Conservation (phyloP, 2,888 invertebrate species). For the Tinea semifulvella region DNA sequence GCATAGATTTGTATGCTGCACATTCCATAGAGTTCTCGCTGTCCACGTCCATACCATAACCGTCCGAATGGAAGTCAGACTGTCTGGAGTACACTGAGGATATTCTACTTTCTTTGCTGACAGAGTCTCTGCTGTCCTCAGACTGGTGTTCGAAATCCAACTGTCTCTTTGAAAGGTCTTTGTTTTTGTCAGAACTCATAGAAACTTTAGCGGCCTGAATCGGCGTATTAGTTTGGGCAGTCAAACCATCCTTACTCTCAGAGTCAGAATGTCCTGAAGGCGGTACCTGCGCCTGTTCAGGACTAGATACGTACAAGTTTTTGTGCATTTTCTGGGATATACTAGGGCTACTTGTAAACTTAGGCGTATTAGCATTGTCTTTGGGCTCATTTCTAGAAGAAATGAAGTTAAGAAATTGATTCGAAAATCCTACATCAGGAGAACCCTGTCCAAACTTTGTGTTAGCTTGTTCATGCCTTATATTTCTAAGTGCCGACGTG, state of each 20-base stretch:
- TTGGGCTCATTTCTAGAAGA: slow-evolving; percentile 62
- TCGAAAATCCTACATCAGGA: slow-evolving; percentile 57
- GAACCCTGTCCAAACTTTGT: slow-evolving; percentile 46
- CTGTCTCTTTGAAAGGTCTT: slow-evolving; percentile 58
- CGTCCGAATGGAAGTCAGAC: slow-evolving; percentile 55
- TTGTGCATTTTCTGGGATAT: slow-evolving; percentile 63
- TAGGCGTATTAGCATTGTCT: slow-evolving; percentile 62
- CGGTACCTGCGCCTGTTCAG: slow-evolving; percentile 60
- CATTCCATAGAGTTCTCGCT: slow-evolving; percentile 65
- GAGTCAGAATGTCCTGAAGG: slow-evolving; percentile 59
- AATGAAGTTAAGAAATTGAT: slow-evolving; percentile 58
- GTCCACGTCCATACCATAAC: slow-evolving; percentile 61
- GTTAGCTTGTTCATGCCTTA: slow-evolving; percentile 55
- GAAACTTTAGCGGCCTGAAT: slow-evolving; percentile 55
- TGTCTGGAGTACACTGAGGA: slow-evolving; percentile 53
- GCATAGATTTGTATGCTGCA: slow-evolving; percentile 53
- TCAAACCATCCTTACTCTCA: slow-evolving; percentile 59
- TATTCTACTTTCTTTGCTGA: slow-evolving; percentile 56
- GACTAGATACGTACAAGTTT: slow-evolving; percentile 60
- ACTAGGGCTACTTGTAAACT: slow-evolving; percentile 58
- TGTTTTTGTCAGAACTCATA: slow-evolving; percentile 45
- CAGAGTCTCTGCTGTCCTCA: slow-evolving; percentile 60
- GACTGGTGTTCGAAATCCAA: slow-evolving; percentile 55
- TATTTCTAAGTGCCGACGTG: slow-evolving; percentile 48
- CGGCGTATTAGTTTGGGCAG: slow-evolving; percentile 48